Evolutionary conservation across 1,140 invertebrate genomes (phyloP).

Genomic region (Mycetomoellerius zeteki): DNA sequence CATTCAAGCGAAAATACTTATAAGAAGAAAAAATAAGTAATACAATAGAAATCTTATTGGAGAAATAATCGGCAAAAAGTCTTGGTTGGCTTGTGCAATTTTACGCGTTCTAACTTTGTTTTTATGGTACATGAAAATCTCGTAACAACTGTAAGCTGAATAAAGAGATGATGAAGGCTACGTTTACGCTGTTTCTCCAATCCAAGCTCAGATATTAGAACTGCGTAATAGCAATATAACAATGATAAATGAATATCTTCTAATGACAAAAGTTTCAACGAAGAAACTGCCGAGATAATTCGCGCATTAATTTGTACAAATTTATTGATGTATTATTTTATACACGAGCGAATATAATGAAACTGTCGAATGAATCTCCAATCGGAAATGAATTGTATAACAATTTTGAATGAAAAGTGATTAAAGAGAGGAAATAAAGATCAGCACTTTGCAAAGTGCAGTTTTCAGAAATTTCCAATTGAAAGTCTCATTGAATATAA

Average conservation of each 20-base stretch:
- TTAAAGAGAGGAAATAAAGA: background rate
- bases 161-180: background rate
- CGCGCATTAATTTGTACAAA: background rate
- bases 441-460: background rate
- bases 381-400: background rate
- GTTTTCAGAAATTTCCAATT: background rate
- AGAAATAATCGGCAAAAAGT: background rate
- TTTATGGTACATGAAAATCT: slow-evolving; percentile 30
- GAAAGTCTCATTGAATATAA: background rate
- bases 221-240: background rate
- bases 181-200: background rate
- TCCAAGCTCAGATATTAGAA: background rate
- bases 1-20: slow-evolving; percentile 7
- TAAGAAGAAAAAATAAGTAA: background rate
- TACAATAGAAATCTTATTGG: background rate
- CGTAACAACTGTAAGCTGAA: background rate
- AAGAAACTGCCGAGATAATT: background rate
- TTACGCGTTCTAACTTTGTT: background rate
- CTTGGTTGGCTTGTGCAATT: background rate
- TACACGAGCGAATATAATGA: background rate
- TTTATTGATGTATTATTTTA: slow-evolving; percentile 15
- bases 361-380: background rate
- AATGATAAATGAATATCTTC: slow-evolving; percentile 17
- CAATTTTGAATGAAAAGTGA: background rate
- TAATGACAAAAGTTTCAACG: background rate